These are phyloP conservation scores for Sebastes steindachneri DNA, from an alignment of 2,797 vertebrate species.

Conservation along the genomic window DNA sequence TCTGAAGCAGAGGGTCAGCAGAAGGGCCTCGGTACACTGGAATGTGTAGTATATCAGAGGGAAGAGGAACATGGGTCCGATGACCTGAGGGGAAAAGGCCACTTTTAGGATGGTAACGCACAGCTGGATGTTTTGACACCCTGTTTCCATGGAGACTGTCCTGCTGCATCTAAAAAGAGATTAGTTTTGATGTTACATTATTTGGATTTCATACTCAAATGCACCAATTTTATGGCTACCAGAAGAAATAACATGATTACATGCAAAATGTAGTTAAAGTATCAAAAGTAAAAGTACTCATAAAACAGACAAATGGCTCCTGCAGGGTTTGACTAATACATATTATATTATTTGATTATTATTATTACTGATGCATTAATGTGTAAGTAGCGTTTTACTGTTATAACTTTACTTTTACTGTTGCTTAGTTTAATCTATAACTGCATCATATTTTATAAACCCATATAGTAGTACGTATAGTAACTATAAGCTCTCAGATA, in stretches of 20 bases:
- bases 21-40: slow-evolving; percentile 84
- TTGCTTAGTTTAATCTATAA: not conserved
- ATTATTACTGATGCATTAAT: not conserved
- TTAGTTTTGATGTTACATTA: not conserved
- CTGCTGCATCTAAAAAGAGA: slow-evolving; percentile 75
- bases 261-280: not conserved
- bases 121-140: slow-evolving; percentile 89
- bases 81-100: slow-evolving; percentile 80
- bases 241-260: not conserved
- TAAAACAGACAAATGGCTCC: not conserved
- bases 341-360: not conserved
- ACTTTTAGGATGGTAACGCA: slow-evolving; percentile 86
- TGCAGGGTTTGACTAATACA: not conserved
- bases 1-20: slow-evolving; percentile 81
- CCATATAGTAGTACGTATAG: not conserved
- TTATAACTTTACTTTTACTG: not conserved
- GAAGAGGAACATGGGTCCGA: slow-evolving; percentile 87
- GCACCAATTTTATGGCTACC: not conserved
- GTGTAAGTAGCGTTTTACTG: not conserved
- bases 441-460: not conserved
- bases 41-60: slow-evolving; percentile 86
- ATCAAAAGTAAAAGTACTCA: not conserved
- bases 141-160: slow-evolving; percentile 88
- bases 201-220: not conserved
- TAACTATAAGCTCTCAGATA: not conserved